A percentile compares a stretch with the other conserved stretches of the same genome.
Conservation (phyloP, 30 jellyfish, hydroid and myxozoan genomes). For the Aurelia sp. region DNA sequence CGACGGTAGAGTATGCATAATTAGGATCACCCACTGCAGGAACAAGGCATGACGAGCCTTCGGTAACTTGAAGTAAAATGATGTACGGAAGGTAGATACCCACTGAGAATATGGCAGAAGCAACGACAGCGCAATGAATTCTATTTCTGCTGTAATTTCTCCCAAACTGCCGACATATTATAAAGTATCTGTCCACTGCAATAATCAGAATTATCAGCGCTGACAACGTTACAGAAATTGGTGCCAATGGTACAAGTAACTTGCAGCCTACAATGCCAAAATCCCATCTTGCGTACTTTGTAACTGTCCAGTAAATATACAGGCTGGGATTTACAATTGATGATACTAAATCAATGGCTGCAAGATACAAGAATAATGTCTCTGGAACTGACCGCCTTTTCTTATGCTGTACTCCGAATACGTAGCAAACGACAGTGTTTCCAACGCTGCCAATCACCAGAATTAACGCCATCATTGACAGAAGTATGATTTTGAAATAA, state of each 20-base stretch:
- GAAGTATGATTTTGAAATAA: slow-evolving; percentile 39
- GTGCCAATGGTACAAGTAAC: slow-evolving; percentile 75
- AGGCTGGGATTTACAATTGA: slow-evolving; percentile 84
- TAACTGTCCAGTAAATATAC: slow-evolving; percentile 77
- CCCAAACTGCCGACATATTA: slow-evolving; percentile 77
- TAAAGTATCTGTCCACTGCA: slow-evolving; percentile 88
- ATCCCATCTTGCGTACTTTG: slow-evolving; percentile 78
- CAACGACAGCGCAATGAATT: slow-evolving; percentile 46
- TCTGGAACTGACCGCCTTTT: slow-evolving; percentile 85
- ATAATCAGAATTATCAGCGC: slow-evolving; percentile 80
- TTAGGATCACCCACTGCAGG: slow-evolving; percentile 6
- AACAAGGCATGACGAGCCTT: slow-evolving; percentile 42
- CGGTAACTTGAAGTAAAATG: slow-evolving; percentile 3
- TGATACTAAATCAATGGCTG: slow-evolving; percentile 78
- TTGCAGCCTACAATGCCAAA: slow-evolving; percentile 92
- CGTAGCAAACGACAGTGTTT: slow-evolving; percentile 80
- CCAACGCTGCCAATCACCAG: slow-evolving; percentile 86
- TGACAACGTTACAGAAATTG: slow-evolving; percentile 84
- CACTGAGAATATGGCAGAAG: slow-evolving; percentile 55
- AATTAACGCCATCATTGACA: slow-evolving; percentile 55
- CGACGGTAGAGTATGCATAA: slow-evolving; percentile 69
- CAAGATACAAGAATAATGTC: slow-evolving; percentile 72
- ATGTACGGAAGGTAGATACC: slow-evolving; percentile 68
- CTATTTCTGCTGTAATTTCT: slow-evolving; percentile 53
- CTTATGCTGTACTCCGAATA: slow-evolving; percentile 72